phyloP scores from a whole-genome alignment of 2,113 vertebrate species.

The Cyrtonyx montezumae region DNA sequence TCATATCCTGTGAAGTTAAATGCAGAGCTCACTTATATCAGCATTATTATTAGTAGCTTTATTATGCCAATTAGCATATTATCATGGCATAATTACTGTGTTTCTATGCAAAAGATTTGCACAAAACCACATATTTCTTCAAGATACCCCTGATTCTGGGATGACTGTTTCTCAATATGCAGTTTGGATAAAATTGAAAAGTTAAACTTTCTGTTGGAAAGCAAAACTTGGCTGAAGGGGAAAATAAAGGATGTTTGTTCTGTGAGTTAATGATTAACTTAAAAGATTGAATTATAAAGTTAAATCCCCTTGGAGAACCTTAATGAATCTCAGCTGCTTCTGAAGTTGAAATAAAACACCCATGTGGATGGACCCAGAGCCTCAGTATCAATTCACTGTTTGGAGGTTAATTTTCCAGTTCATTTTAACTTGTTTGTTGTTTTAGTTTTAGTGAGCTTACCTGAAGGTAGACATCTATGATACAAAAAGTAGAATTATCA shows the following conservation, averaged over 20 bases:
- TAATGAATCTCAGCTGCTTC: constrained; percentile 23
- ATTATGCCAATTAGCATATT: neutral
- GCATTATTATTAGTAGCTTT: neutral
- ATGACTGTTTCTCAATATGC: neutral
- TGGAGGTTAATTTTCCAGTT: constrained; percentile 7
- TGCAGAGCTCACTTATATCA: neutral
- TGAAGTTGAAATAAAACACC: neutral
- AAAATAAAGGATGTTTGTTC: neutral
- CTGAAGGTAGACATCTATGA: neutral
- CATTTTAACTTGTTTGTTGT: constrained; percentile 52
- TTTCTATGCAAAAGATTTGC: neutral
- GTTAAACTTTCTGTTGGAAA: neutral
- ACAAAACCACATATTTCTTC: neutral
- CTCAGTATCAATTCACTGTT: constrained; percentile 14
- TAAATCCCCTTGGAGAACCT: neutral
- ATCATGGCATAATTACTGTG: neutral
- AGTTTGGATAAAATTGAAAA: neutral
- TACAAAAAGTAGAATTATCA: constrained; percentile 48
- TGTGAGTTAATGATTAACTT: constrained; percentile 3
- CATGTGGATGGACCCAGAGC: neutral
- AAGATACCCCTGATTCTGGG: neutral
- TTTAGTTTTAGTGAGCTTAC: constrained; percentile 64
- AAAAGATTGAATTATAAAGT: neutral
- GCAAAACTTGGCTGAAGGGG: neutral
- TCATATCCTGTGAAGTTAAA: neutral